Evolutionary conservation across 2,888 invertebrate genomes (phyloP).

Genomic region (Aporophyla nigra): DNA sequence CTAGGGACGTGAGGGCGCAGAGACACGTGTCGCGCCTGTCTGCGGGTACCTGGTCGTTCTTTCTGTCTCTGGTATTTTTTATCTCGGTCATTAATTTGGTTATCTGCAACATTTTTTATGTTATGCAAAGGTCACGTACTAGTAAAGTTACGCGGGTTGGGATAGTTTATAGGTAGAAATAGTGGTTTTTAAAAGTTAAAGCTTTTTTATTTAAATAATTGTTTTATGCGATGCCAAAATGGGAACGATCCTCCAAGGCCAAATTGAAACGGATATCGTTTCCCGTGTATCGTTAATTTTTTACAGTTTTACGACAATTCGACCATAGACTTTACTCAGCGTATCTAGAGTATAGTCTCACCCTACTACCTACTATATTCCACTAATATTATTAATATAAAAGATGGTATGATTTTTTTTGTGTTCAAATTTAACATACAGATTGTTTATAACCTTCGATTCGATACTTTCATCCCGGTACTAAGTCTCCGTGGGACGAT

Average conservation of each 20-base stretch:
- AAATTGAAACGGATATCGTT: neutral
- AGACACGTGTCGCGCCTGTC: neutral
- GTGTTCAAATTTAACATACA: too few species aligned
- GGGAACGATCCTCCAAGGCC: neutral
- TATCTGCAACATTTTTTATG: conserved; percentile 5
- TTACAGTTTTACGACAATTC: neutral
- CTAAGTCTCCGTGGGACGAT: too few species aligned
- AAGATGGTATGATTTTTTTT: too few species aligned
- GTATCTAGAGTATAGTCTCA: neutral
- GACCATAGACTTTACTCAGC: too few species aligned
- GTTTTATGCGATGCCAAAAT: neutral
- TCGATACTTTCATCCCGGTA: too few species aligned
- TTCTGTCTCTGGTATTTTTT: conserved; percentile 32
- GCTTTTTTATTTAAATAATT: neutral
- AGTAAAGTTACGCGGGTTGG: neutral
- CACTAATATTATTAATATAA: too few species aligned
- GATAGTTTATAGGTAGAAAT: neutral
- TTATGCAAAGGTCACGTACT: neutral
- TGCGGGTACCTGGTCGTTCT: neutral
- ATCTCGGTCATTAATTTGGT: conserved; percentile 42
- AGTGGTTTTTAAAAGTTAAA: neutral
- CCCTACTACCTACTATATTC: too few species aligned
- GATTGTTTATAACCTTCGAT: too few species aligned
- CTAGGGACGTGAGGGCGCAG: too few species aligned
- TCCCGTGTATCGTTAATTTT: neutral